These are phyloP conservation scores for Mechanitis messenoides DNA, from an alignment of 2,888 invertebrate genomes.

Conservation along the genomic window DNA sequence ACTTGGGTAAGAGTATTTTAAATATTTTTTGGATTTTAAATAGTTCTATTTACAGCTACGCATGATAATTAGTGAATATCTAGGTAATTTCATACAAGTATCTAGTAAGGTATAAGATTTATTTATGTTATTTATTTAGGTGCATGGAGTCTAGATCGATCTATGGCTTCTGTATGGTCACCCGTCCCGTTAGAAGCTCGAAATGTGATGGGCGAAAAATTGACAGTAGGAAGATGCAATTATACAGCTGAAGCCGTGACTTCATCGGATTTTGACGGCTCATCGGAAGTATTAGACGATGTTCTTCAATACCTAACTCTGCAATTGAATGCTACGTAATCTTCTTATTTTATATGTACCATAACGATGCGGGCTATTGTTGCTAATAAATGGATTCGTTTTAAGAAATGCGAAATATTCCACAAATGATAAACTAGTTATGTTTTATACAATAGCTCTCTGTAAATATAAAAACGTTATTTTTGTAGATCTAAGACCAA, in stretches of 20 bases:
- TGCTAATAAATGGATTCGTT: too few species aligned
- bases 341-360: neutral
- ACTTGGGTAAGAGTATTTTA: conserved; percentile 48
- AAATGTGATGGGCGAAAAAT: conserved; percentile 56
- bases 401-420: too few species aligned
- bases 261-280: conserved; percentile 61
- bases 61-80: too few species aligned
- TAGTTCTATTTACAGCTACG: too few species aligned
- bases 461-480: neutral
- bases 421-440: too few species aligned
- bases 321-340: conserved; percentile 68
- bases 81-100: too few species aligned
- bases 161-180: conserved; percentile 51
- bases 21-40: neutral
- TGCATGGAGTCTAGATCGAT: conserved; percentile 46
- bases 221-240: conserved; percentile 70
- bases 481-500: conserved; percentile 39
- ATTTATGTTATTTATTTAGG: conserved; percentile 37
- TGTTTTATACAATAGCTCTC: too few species aligned
- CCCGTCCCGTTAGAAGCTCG: conserved; percentile 62
- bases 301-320: conserved; percentile 61
- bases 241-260: conserved; percentile 52
- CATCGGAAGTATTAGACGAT: conserved; percentile 66
- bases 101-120: neutral
- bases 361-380: too few species aligned